Evolutionary conservation across 1,140 invertebrate species (phyloP), one percentile per base, ranked within the genome.

Genomic region (Apis cerana): DNA sequence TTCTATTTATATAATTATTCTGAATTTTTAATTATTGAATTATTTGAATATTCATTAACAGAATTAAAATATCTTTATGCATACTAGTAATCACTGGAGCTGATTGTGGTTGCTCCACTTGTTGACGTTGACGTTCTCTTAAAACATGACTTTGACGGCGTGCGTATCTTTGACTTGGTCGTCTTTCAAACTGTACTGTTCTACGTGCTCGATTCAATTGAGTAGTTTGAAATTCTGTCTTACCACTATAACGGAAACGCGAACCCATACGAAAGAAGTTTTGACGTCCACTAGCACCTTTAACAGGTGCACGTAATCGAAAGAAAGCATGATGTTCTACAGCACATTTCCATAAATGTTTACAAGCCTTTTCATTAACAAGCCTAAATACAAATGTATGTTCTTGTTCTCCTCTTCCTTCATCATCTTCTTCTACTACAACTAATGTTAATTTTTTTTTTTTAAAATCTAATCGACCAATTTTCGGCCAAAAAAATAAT

Each of bases 321-420:
- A 99, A 99, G 95, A 99, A 99, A 0, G 98, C 98, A 94, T 99
- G 99, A 95, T 99, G 98, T 93, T 99, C 99, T 1, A 99, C 98
- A 33, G 99, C 99, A 95, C 99, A 99, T 94, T 99, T 99, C 99
- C 99, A 99, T 82, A 99, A 94, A 94, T 99, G 99, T 94, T 99
- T 99, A 92, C 98, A 99, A 0, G 99, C 99, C 92, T 99, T 99
- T 93, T 99, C 98, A 92, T 99, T 99, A 62, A 97, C 96, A 75
- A 99, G 93, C 70, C 97, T 95, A 86, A 94, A 96, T 17, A 94
- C 93, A 93, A 99, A 99, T 1, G 98, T 98, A 90, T 99, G 98
- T 91, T 99, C 98, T 90, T 98, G 97, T 92, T 99, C 98, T 11
- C 94, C 92, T 64, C 96, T 94, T 0, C 98, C 98, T 92, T 98